A percentile compares a stretch with the other conserved stretches of the same genome.
phyloP scores from a whole-genome alignment of 2,888 invertebrate species.

The Ypsolopha scabrella region DNA sequence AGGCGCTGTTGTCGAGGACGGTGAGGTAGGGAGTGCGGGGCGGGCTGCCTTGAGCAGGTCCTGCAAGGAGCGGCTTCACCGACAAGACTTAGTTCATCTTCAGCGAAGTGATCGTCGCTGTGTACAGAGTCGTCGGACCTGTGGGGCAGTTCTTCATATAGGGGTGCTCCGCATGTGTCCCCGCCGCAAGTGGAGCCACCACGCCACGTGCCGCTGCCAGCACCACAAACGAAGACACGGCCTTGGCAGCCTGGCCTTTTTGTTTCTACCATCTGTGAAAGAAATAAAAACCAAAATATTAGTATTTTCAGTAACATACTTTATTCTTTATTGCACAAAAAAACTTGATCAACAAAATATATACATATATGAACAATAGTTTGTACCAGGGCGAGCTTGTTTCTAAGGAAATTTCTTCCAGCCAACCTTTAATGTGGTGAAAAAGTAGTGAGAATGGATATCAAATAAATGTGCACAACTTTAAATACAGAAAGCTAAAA shows the following conservation, averaged over 20 bases:
- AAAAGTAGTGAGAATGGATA: too few species aligned
- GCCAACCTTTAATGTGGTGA: too few species aligned
- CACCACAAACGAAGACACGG: slow-evolving; percentile 78
- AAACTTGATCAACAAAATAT: too few species aligned
- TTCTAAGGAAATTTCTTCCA: too few species aligned
- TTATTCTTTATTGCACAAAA: too few species aligned
- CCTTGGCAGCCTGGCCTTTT: slow-evolving; percentile 71
- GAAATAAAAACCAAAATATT: slow-evolving; percentile 6
- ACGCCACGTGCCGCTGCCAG: slow-evolving; percentile 63
- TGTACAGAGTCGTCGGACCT: slow-evolving; percentile 71
- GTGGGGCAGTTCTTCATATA: slow-evolving; percentile 83
- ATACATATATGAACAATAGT: too few species aligned
- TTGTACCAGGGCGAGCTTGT: too few species aligned
- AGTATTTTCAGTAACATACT: not conserved
- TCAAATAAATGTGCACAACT: too few species aligned
- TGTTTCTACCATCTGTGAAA: slow-evolving; percentile 78
- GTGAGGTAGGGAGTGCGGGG: slow-evolving; percentile 64
- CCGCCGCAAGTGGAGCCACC: slow-evolving; percentile 61
- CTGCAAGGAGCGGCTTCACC: slow-evolving; percentile 61
- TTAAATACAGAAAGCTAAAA: too few species aligned
- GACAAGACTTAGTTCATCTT: slow-evolving; percentile 78
- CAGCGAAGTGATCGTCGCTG: slow-evolving; percentile 88
- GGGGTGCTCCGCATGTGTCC: slow-evolving; percentile 74
- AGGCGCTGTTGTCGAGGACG: slow-evolving; percentile 71
- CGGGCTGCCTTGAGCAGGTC: slow-evolving; percentile 62